Evolutionary conservation across 2,113 vertebrate species (phyloP).

Genomic region (Sorex araneus): DNA sequence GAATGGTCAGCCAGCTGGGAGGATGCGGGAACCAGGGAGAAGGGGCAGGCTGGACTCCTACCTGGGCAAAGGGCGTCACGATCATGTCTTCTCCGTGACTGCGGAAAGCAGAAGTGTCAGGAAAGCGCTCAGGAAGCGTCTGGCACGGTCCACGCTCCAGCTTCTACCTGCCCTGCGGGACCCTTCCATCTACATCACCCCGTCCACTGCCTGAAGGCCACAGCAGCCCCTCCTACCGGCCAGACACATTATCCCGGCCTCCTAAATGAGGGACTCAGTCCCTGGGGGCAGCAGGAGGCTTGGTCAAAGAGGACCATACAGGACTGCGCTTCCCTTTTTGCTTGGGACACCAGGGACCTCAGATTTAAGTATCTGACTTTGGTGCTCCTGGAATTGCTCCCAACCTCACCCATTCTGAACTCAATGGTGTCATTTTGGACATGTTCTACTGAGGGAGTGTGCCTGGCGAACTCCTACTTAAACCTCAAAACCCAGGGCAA

Average conservation of each 20-base stretch:
- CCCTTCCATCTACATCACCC: accelerated
- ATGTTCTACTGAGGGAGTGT: neutral
- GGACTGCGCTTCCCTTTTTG: neutral
- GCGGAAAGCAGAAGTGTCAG: conserved; percentile 55
- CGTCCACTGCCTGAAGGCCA: neutral
- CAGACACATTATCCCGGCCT: neutral
- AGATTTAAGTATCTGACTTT: neutral
- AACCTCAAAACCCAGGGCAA: conserved; percentile 37
- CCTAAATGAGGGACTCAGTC: neutral
- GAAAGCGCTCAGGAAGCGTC: neutral
- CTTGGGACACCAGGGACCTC: neutral
- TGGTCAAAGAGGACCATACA: neutral
- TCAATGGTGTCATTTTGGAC: neutral
- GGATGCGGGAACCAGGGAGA: too few species aligned
- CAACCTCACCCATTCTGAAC: neutral
- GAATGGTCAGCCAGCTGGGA: neutral
- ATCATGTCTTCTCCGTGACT: conserved; percentile 98
- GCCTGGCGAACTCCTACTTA: conserved; percentile 58
- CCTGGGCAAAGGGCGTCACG: conserved; percentile 97
- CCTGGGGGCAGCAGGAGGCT: neutral
- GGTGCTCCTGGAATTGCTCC: neutral
- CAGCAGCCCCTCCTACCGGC: neutral
- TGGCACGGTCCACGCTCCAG: neutral
- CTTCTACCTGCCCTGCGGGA: neutral
- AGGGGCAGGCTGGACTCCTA: conserved; percentile 80